Base-by-base conservation (phyloP, 2,797 vertebrate species). In the Enteromius mattozi region DNA sequence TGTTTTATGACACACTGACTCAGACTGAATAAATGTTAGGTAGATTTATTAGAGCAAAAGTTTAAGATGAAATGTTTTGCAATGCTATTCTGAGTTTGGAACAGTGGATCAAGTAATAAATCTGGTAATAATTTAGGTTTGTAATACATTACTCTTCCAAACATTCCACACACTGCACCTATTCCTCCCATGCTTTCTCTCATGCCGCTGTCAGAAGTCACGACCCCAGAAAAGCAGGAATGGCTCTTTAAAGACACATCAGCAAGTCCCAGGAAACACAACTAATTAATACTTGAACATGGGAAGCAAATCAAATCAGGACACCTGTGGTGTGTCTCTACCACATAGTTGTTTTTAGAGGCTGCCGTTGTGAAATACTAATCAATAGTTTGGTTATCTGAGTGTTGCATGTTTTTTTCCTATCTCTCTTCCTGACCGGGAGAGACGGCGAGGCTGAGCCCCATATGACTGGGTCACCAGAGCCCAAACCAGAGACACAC, bases 401-500 rank as follows among this genome's bases (percentile, higher is more conserved):
- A 79, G 61, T 85, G 82, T 83, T 86, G 68, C 75, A 27, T 83
- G 69, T 89, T 85, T 74, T 69, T 66, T 86, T 75, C 81, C 78
- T 35, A 37, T 88, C 79, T 86, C 63, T 79, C 80, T 88, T 90
- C 83, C 86, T 88, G 63, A 89, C 86, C 65, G 68, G 65, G 42
- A 84, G 86, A 86, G 83, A 88, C 83, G 74, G 84, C 49, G 78
- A 83, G 85, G 78, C 76, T 80, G 82, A 74, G 84, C 27, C 70
- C 78, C 16, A 51, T 63, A 13, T 75, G 86, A 85, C 78, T 72
- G 16, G 27, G 86, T 83, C 86, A 85, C 85, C 17, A 81, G 85
- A 88, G 87, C 87, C 61, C 81, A 21, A 88, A 87, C 83, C 17
- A 85, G 90, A 89, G 85, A 88, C 59, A 89, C 51, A 89, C 90